Evolutionary conservation across 1,140 invertebrate species (phyloP), one percentile per base, ranked within the genome.

Genomic region (Drosophila ogumai): DNA sequence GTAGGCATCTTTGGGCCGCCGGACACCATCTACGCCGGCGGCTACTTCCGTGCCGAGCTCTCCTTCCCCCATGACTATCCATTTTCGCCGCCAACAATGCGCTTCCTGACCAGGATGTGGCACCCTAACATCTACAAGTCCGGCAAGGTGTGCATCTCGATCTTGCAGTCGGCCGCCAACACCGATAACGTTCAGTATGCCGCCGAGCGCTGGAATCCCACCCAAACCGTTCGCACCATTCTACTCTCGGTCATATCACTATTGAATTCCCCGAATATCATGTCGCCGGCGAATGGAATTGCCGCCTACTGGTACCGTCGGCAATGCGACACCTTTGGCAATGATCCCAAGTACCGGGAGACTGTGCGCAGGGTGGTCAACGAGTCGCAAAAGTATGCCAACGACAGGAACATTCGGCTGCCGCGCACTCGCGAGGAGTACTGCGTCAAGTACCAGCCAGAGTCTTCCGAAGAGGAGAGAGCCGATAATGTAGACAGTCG

Each of bases 51-150:
- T 96, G 98, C 98, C 93, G 96, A 98, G 92, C 98, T 99, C 96
- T 98, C 98, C 94, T 99, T 99, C 93, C 98, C 99, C 64, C 94
- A 95, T 75, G 98, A 99, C 94, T 99, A 99, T 94, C 99, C 99
- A 49, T 99, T 99, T 94, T 99, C 98, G 82, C 99, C 99, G 68
- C 99, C 99, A 69, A 97, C 97, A 81, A 98, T 99, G 93, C 95
- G 98, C 86, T 99, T 99, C 94, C 95, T 99, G 92, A 99, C 98
- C 76, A 99, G 99, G 96, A 98, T 99, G 82, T 99, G 98, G 98
- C 99, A 99, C 95, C 99, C 99, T 81, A 99, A 99, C 95, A 98
- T 99, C 12, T 99, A 99, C 94, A 98, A 99, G 97, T 99, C 99
- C 94, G 99, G 99, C 50, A 99, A 99, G 93, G 94, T 99, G 25